These are phyloP conservation scores for Podarcis siculus DNA, from an alignment of 2,797 vertebrate species.

Conservation along the genomic window DNA sequence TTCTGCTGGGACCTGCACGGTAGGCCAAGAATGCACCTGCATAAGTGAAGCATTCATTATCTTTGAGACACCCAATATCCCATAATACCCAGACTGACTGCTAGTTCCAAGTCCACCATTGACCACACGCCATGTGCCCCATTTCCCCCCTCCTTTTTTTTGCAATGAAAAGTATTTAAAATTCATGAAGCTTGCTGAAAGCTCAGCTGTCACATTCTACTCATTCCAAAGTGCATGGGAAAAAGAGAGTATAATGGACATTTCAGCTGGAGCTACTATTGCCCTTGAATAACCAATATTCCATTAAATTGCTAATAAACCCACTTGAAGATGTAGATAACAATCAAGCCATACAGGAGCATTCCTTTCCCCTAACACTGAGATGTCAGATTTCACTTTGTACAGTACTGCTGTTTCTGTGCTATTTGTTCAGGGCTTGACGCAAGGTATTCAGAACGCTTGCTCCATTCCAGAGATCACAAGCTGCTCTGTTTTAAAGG, in stretches of 20 bases:
- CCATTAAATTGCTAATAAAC: conserved; percentile 91
- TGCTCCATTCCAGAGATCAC: conserved; percentile 67
- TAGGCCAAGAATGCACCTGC: conserved; percentile 85
- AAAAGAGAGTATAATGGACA: conserved; percentile 81
- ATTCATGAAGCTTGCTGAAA: conserved; percentile 91
- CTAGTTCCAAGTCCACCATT: conserved; percentile 79
- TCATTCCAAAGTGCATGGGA: conserved; percentile 89
- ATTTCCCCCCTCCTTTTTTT: conserved; percentile 72
- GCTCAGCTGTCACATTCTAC: conserved; percentile 88
- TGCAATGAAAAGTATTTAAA: conserved; percentile 93
- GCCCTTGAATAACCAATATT: conserved; percentile 86
- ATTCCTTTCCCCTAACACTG: conserved; percentile 81
- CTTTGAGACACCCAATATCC: conserved; percentile 88
- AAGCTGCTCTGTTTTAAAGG: conserved; percentile 73
- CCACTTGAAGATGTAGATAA: conserved; percentile 86
- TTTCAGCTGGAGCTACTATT: conserved; percentile 85
- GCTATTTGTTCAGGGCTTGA: conserved; percentile 75
- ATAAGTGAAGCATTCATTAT: conserved; percentile 85
- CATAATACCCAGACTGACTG: conserved; percentile 76
- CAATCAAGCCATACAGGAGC: conserved; percentile 81
- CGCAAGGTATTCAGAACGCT: conserved; percentile 74
- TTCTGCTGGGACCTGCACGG: conserved; percentile 76
- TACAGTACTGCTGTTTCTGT: conserved; percentile 75
- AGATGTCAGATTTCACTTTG: conserved; percentile 76
- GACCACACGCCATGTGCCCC: conserved; percentile 81